A percentile compares a stretch with the other conserved stretches of the same genome.
These are phyloP conservation scores for Zaprionus obscuricornis DNA, from an alignment of 2,888 invertebrate species.

Conservation along the genomic window DNA sequence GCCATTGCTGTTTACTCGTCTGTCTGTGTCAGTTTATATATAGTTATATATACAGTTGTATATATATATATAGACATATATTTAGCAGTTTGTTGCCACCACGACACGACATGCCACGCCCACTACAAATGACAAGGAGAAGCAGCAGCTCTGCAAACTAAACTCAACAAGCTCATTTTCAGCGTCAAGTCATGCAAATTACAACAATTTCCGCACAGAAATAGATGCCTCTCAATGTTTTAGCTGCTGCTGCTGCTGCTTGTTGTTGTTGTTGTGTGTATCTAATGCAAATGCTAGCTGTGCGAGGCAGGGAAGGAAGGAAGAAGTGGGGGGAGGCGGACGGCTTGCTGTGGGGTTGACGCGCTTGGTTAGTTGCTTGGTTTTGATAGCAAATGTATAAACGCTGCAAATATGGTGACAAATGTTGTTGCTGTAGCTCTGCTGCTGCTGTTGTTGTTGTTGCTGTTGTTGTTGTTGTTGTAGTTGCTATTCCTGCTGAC, in stretches of 20 bases:
- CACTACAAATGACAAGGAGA: not conserved
- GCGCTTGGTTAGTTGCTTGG: too few species aligned
- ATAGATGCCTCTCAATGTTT: slow-evolving; percentile 52
- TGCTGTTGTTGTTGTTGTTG: slow-evolving; percentile 3
- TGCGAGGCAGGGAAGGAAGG: not conserved
- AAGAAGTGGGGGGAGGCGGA: not conserved
- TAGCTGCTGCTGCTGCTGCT: not conserved
- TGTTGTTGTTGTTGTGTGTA: slow-evolving; percentile 37
- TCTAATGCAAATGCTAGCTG: slow-evolving; percentile 41
- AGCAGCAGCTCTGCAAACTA: not conserved
- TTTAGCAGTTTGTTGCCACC: too few species aligned
- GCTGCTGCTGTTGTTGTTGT: slow-evolving; percentile 29
- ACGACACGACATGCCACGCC: too few species aligned
- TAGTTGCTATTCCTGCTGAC: slow-evolving; percentile 4
- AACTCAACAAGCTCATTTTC: slow-evolving; percentile 26
- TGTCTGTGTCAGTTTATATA: too few species aligned
- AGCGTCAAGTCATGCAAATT: slow-evolving; percentile 61
- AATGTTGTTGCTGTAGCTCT: slow-evolving; percentile 6
- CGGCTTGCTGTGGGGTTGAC: not conserved
- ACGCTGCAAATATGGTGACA: slow-evolving; percentile 45
- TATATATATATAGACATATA: slow-evolving; percentile 16
- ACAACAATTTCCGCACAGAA: slow-evolving; percentile 67
- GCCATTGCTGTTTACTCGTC: too few species aligned
- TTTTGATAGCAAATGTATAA: slow-evolving; percentile 12
- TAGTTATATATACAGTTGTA: too few species aligned